Percentiles rank a stretch among this genome's conserved stretches.
These are phyloP conservation scores for Druon quercuslanigerum DNA, from an alignment of 1,140 invertebrate genomes.

Conservation along the genomic window DNA sequence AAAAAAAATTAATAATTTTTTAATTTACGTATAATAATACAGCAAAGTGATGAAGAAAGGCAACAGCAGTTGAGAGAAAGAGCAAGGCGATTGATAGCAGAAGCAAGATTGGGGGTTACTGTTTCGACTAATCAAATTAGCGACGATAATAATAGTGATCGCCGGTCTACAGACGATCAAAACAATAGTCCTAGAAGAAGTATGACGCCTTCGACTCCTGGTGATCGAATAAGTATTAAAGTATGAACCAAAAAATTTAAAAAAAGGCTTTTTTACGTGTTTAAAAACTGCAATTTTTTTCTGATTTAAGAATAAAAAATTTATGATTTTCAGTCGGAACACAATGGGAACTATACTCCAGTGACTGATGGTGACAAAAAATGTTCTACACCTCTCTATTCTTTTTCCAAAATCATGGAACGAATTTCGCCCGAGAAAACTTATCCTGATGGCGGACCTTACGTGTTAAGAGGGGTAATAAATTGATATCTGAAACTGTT, in stretches of 20 bases:
- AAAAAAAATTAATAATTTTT: neutral
- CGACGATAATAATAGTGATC: slow-evolving; percentile 70
- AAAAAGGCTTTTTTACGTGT: neutral
- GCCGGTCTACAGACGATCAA: slow-evolving; percentile 69
- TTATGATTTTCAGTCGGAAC: slow-evolving; percentile 65
- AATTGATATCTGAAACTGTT: slow-evolving; percentile 27
- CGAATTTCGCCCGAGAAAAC: slow-evolving; percentile 81
- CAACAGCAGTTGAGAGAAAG: slow-evolving; percentile 90
- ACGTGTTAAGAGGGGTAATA: slow-evolving; percentile 74
- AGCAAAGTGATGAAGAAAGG: slow-evolving; percentile 86
- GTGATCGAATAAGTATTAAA: slow-evolving; percentile 69
- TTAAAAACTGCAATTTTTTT: slow-evolving; percentile 25
- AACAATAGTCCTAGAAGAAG: slow-evolving; percentile 74
- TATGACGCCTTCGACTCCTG: slow-evolving; percentile 70
- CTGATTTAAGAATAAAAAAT: slow-evolving; percentile 32
- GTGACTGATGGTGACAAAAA: slow-evolving; percentile 73
- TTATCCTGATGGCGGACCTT: slow-evolving; percentile 67
- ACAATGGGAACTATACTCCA: slow-evolving; percentile 69
- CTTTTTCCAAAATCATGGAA: slow-evolving; percentile 83
- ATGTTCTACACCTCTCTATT: slow-evolving; percentile 78
- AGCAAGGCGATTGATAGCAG: slow-evolving; percentile 91
- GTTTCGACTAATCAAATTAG: slow-evolving; percentile 69
- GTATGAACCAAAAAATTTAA: slow-evolving; percentile 45
- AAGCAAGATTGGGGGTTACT: slow-evolving; percentile 83
- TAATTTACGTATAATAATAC: slow-evolving; percentile 41